A percentile compares a stretch with the other conserved stretches of the same genome.
phyloP scores from a whole-genome alignment of 2,888 invertebrate genomes.

The Macaria notata region DNA sequence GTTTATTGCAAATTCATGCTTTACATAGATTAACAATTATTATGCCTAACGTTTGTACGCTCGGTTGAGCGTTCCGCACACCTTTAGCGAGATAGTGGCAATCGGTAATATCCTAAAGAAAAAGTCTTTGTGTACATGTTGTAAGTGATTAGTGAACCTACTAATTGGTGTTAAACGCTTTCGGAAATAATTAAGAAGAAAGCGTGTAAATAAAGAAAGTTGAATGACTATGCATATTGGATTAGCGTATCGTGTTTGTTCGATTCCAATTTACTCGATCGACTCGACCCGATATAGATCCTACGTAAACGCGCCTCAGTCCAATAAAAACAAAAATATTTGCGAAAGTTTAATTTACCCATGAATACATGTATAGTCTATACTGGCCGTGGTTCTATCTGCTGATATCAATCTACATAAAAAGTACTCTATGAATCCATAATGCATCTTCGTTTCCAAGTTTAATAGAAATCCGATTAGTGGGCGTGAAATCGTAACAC shows the following conservation, averaged over 20 bases:
- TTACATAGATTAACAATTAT: constrained; percentile 40
- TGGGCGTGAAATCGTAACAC: too few species aligned
- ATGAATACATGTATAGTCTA: neutral
- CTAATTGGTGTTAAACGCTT: constrained; percentile 12
- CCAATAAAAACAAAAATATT: constrained; percentile 20
- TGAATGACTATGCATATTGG: neutral
- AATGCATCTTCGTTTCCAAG: too few species aligned
- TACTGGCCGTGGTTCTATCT: too few species aligned
- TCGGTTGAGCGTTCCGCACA: constrained; percentile 31
- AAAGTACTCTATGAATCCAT: too few species aligned
- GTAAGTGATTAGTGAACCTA: neutral
- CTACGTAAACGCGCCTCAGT: constrained; percentile 12
- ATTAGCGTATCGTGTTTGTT: neutral
- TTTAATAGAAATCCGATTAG: too few species aligned
- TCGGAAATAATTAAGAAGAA: constrained; percentile 14
- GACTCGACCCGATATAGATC: neutral
- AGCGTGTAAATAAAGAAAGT: constrained; percentile 10
- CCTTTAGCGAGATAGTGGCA: constrained; percentile 20
- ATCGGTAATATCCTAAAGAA: too few species aligned
- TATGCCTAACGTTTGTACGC: constrained; percentile 38
- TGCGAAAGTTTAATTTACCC: constrained; percentile 15
- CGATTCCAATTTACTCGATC: neutral
- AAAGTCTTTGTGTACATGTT: too few species aligned
- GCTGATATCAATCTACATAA: too few species aligned
- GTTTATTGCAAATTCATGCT: constrained; percentile 50